Base-by-base conservation (phyloP, 2,797 vertebrate species). In the Tapirus indicus region DNA sequence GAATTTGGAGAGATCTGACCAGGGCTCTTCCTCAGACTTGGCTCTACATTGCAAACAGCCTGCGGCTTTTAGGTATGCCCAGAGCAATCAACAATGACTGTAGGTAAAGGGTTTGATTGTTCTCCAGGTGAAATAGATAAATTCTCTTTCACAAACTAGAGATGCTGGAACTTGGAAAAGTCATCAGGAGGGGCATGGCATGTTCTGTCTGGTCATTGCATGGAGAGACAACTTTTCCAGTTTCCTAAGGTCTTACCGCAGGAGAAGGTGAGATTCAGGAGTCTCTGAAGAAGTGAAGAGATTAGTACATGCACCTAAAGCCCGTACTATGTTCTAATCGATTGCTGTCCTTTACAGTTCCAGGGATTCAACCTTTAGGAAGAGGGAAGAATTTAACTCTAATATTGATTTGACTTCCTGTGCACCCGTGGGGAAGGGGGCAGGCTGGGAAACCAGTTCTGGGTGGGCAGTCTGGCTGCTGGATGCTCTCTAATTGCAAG, bases 331-430 rank as follows among this genome's bases (percentile, higher is more conserved):
- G 72, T 87, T 78, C 72, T 44, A 58, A 96, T 83, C 16, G 0
- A 91, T 58, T 35, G 21, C 47, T 66, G 5, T 62, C 64, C 92
- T 69, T 80, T 56, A 64, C 10, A 47, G 68, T 86, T 68, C 66
- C 94, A 95, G 35, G 86, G 71, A 41, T 32, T 25, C 74, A 88
- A 71, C 90, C 58, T 95, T 92, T 79, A 94, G 78, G 69, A 95
- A 96, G 58, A 89, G 27, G 64, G 64, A 69, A 91, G 23, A 56
- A 29, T 91, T 93, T 78, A 82, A 94, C 80, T 96, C 60, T 38
- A 35, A 12, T 69, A 94, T 88, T 96, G 95, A 95, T 94, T 86
- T 84, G 90, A 69, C 47, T 92, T 68, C 41, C 78, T 64, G 54
- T 54, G 27, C 38, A 23, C 58, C 60, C 35, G 38, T 9, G 32